Percentiles rank a stretch among this genome's conserved stretches.
These are phyloP conservation scores for Tethea ocularis DNA, from an alignment of 2,888 invertebrate species.

Conservation along the genomic window DNA sequence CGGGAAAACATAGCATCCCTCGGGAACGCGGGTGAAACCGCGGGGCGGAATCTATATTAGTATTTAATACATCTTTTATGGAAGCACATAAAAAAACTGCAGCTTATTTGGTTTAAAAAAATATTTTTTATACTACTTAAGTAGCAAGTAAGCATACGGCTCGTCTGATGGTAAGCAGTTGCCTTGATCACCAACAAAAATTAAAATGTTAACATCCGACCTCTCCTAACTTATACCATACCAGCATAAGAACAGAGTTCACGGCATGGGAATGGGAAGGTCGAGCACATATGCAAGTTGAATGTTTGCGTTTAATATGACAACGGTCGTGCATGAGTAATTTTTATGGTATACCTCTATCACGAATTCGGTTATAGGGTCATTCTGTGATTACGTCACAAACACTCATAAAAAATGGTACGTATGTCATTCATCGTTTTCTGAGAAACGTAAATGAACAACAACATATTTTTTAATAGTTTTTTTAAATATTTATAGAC, in stretches of 20 bases:
- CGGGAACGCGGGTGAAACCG: too few relatives aligned
- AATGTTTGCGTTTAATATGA: conserved; percentile 7
- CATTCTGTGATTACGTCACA: conserved; percentile 15
- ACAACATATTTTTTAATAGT: background rate
- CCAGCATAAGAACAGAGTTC: conserved; percentile 26
- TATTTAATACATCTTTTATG: too few relatives aligned
- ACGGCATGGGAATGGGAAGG: conserved; percentile 35
- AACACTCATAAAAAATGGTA: background rate
- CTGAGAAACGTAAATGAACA: background rate
- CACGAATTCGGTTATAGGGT: conserved; percentile 38
- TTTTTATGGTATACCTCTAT: conserved; percentile 24
- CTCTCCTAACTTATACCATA: conserved; percentile 16
- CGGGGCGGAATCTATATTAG: too few relatives aligned
- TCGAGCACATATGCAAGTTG: conserved; percentile 13
- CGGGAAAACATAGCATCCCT: too few relatives aligned
- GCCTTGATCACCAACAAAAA: background rate
- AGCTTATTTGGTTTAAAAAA: too few relatives aligned
- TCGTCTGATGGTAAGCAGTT: too few relatives aligned
- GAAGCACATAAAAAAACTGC: too few relatives aligned
- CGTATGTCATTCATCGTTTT: background rate
- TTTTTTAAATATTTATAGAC: too few relatives aligned
- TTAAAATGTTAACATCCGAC: background rate
- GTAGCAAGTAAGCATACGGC: too few relatives aligned
- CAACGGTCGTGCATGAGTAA: conserved; percentile 35
- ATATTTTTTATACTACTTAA: too few relatives aligned